Percentiles rank a stretch among this genome's conserved stretches.
These are phyloP conservation scores for Prunella himalayana DNA, from an alignment of 2,113 vertebrate species.

Conservation along the genomic window DNA sequence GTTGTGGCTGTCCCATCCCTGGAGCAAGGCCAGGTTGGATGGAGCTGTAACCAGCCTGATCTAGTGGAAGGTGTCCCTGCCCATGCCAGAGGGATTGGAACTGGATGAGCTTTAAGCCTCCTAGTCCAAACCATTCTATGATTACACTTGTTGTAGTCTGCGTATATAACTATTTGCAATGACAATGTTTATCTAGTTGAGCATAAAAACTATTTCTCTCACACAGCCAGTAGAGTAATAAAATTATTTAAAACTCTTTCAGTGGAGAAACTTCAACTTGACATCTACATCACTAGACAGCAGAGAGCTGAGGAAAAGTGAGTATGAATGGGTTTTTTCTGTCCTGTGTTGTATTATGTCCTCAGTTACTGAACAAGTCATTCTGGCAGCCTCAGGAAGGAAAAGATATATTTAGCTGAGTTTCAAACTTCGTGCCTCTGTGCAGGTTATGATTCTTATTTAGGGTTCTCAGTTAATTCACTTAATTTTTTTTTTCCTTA, in stretches of 20 bases:
- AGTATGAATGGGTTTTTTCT: accelerated
- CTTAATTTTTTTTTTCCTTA: background rate
- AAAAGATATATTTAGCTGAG: background rate
- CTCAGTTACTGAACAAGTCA: background rate
- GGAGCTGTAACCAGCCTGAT: background rate
- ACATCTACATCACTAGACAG: background rate
- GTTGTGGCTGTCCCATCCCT: background rate
- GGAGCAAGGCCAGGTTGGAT: background rate
- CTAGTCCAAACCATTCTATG: background rate
- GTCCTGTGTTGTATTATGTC: background rate
- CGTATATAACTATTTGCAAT: background rate
- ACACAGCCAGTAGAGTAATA: background rate
- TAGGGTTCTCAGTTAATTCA: background rate
- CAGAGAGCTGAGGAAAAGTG: background rate
- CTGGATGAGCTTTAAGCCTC: background rate
- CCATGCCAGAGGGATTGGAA: background rate
- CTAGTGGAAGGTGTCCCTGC: background rate
- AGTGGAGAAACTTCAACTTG: background rate
- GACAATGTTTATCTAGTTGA: accelerated
- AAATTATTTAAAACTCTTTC: background rate
- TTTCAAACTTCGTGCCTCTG: background rate
- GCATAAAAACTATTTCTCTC: background rate
- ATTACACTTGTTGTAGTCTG: background rate
- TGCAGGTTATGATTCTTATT: background rate
- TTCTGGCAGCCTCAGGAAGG: background rate